Base-by-base conservation (phyloP, 1,140 invertebrate genomes). In the Neomicropteryx cornuta region DNA sequence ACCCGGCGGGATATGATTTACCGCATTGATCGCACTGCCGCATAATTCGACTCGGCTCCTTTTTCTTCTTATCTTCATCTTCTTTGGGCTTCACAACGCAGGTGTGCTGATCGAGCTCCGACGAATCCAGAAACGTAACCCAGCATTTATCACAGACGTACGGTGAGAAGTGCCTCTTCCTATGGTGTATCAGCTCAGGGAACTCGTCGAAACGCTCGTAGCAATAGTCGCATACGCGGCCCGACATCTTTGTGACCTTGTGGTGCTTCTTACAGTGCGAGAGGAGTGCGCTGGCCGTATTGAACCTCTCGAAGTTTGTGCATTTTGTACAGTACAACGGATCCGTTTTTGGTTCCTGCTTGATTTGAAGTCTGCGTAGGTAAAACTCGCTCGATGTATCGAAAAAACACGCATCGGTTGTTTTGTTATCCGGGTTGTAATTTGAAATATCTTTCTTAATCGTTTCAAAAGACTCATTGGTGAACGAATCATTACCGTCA, bases 21-120 rank as follows among this genome's bases (percentile, higher is more conserved):
- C 65, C 63, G 48, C 63, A 68, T 39, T 65, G 57, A 42, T 68
- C 63, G 49, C 65, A 68, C 23, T 65, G 64, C 5, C 52, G 43
- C 36, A 62, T 38, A 0, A 53, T 33, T 46, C 43, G 59, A 8
- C 61, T 54, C 4, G 55, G 33, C 34, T 52, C 57, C 19, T 36
- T 49, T 36, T 52, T 58, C n/a, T 55, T 51, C 38, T 53, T 54
- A 31, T 50, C 44, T 13, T 33, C 21, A 23, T 39, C 27, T 21
- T 52, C 56, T 4, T 58, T 57, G 10, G 17, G 17, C 17, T 35
- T 17, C 16, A 10, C 13, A 43, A 55, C 50, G 40, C 61, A 66
- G 1, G 46, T 46, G 41, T 68, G 66, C 4, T 41, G 41, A 20
- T 51, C 52, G 18, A 61, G 36, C 8, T 60, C 54, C 32, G 51